Percentiles rank a stretch among this genome's conserved stretches.
Evolutionary conservation across 2,888 invertebrate species (phyloP).

Genomic region (Arrhopalites spinosus): DNA sequence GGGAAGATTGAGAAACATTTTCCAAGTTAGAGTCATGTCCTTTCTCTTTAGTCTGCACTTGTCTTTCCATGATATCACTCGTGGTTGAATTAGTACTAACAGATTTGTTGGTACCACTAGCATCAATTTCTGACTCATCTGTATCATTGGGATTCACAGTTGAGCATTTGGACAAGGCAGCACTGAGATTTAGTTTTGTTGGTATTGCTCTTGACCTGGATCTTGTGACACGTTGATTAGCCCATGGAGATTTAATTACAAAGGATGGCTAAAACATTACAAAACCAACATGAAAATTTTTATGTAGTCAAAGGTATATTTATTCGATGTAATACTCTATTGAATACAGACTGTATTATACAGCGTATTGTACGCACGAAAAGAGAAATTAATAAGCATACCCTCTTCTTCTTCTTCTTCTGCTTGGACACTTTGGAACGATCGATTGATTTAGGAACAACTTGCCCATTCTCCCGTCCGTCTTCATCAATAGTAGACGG

Average conservation of each 20-base stretch:
- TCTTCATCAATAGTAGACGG: not conserved
- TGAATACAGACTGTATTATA: no score
- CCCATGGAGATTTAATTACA: constrained; percentile 11
- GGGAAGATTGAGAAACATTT: no score
- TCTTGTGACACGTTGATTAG: not conserved
- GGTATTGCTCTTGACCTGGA: not conserved
- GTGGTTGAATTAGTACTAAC: no score
- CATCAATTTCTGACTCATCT: no score
- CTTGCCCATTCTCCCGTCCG: not conserved
- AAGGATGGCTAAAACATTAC: not conserved
- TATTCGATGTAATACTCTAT: not conserved
- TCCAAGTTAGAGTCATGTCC: no score
- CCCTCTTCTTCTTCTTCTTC: not conserved
- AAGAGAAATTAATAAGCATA: no score
- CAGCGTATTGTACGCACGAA: not conserved
- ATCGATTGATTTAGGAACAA: not conserved
- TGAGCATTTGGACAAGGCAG: no score
- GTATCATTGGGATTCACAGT: no score
- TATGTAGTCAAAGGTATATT: not conserved
- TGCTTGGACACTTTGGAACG: not conserved
- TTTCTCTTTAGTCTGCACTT: no score
- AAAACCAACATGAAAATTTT: not conserved
- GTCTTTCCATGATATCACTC: no score
- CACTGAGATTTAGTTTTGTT: not conserved
- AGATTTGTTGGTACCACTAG: no score